phyloP scores from a whole-genome alignment of 2,797 vertebrate genomes.

The Pangasius krempfi region DNA sequence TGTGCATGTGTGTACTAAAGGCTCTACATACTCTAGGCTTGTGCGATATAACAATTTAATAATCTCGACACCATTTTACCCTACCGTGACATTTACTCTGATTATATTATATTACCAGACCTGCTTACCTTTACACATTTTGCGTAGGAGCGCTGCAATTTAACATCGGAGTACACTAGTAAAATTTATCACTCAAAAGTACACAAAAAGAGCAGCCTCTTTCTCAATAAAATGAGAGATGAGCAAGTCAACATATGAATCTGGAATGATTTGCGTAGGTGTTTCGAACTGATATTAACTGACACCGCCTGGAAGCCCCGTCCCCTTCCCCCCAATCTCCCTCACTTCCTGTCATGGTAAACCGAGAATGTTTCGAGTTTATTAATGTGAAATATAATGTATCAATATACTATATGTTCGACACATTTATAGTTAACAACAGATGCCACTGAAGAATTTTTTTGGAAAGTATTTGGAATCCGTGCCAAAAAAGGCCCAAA shows the following conservation, averaged over 20 bases:
- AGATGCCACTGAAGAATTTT: neutral
- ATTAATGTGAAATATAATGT: neutral
- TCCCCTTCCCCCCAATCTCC: neutral
- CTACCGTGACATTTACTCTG: conserved; percentile 5
- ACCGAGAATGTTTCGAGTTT: neutral
- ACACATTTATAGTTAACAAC: neutral
- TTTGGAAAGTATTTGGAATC: neutral
- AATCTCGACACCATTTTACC: neutral
- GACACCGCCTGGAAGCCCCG: too few relatives aligned
- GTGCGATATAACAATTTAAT: neutral
- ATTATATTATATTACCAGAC: neutral
- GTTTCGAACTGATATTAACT: neutral
- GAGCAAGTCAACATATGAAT: neutral
- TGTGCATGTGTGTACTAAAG: neutral
- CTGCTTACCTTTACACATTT: neutral
- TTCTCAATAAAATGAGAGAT: too few relatives aligned
- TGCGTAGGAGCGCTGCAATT: neutral
- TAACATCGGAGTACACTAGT: neutral
- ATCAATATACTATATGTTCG: too few relatives aligned
- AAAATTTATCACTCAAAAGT: neutral
- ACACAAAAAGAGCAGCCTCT: neutral
- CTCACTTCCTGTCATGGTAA: neutral
- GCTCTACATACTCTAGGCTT: neutral
- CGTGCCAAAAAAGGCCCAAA: too few relatives aligned
- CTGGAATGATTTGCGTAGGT: neutral